Base-by-base conservation (phyloP, 1,140 invertebrate genomes). In the Drosophila equinoxialis region DNA sequence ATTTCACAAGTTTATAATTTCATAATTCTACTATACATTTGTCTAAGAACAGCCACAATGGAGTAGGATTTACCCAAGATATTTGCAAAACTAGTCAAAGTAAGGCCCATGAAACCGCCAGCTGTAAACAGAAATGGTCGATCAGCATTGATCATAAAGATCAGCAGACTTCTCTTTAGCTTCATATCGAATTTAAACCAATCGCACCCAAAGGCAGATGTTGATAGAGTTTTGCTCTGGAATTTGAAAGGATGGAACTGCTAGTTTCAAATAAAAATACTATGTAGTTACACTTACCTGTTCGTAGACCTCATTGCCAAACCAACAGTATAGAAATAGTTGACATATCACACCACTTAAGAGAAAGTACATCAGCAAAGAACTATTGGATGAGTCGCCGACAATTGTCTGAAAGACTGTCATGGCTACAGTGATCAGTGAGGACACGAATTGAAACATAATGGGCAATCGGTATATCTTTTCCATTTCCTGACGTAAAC, bases 21-120 rank as follows among this genome's bases (percentile, higher is more conserved):
- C 35, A 11, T 37, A 4, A 8, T 30, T 42, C 65, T 75, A 61
- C 33, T 17, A n/a, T 90, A 91, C 59, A 89, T 71, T 63, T 91
- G 90, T 7, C 79, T 69, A 3, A 91, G 62, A 8, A 91, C 66
- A 0, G 90, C 84, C 1, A 91, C 82, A 55, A 82, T 68, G 1
- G 87, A 85, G 23, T 91, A 91, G 11, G 90, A 85, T 60, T 83
- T 90, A 63, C 83, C 71, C 6, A 91, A 67, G 3, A 91, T 83
- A 13, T 77, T 81, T 2, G 81, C 59, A 58, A 91, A 90, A 54
- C 77, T 90, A 1, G 76, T 78, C 13, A 91, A 48, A 41, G 79
- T 77, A 0, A 91, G 73, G 0, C 62, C 72, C 79, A 91, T 90
- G 10, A 89, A 91, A 0, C 90, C 87, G 0, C 90, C 90, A 2